Base-by-base conservation (phyloP, 2,888 invertebrate species). In the Pandemis cinnamomeana region DNA sequence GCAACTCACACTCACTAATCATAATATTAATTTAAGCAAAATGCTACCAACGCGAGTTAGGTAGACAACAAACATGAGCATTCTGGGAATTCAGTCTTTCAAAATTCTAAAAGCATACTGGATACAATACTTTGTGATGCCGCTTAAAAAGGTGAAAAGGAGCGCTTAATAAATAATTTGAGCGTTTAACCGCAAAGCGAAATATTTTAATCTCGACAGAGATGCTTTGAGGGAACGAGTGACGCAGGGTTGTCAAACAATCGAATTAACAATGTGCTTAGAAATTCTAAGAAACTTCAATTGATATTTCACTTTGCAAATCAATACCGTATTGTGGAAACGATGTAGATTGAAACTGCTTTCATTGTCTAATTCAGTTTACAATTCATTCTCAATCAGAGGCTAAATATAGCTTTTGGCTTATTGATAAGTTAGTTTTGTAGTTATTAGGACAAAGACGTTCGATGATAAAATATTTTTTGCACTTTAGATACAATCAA, bases 191-290 rank as follows among this genome's bases (percentile, higher is more conserved):
- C 87, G 83, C 86, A 77, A 80, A 86, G 87, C 82, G 87, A 90
- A 89, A 91, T 92, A 91, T 92, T 92, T 92, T 92, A 91, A 92
- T 92, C 89, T 89, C 88, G 80, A 85, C 86, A 86, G 85, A 84
- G 85, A 86, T 82, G 89, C 90, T 77, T 76, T 76, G 77, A 72
- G 69, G 11, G 27, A 20, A 15, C 13, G 67, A 8, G 15, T 61
- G 58, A 15, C 20, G 27, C 55, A 73, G 73, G 74, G 71, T 44
- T 75, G 68, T 15, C 71, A 48, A 55, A 72, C 7, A 11, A 5
- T 51, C 11, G 15, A 63, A 44, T 3, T 10, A 44, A 42, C 7
- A n/a, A 63, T 20, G n/a, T 20, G 10, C 46, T 27, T 46, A 46
- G 46, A 44, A 62, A 41, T 41, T n/a, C 8, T n/a, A 41, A 61